Base-by-base conservation (phyloP, 2,113 vertebrate genomes). In the Ardeotis arabs region DNA sequence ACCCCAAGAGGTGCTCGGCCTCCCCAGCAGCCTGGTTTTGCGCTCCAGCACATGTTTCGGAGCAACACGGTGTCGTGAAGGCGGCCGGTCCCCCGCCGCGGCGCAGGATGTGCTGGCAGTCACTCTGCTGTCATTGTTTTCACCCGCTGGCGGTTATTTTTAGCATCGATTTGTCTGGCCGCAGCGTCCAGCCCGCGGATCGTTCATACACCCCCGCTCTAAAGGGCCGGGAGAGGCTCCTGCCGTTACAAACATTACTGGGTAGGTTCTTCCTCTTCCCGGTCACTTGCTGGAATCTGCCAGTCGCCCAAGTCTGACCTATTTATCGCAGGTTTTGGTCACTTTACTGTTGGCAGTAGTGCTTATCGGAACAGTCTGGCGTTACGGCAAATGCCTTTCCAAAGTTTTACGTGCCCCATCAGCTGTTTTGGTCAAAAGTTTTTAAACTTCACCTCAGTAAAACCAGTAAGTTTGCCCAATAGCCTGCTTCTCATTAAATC, bases 131-230 rank as follows among this genome's bases (percentile, higher is more conserved):
- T 35, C 9, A 89, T 90, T 92, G 89, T 94, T 94, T 44, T 81
- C 89, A 83, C 91, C 89, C 68, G 21, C 58, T 63, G 41, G 27
- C 1, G 50, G 84, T 62, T 96, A 95, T 92, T 96, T 92, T 94
- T 95, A 96, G 93, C 73, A 14, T 27, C 23, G 80, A 86, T 90
- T 85, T 94, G 58, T 66, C 87, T 56, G 7, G 53, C 63, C 11
- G 10, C 53, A 33, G 78, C 79, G 49, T 55, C 84, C 19, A 37
- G 68, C 87, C 50, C 66, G 1, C 4, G 39, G 52, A 47, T 23
- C 75, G 33, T 27, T 59, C 15, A 2, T 37, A 49, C 58, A 18
- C 28, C 12, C 86, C 76, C 53, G 29, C 22, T 1, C 66, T 6
- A 8, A 67, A 67, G 52, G 25, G 59, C 67, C 82, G 20, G 23